Conservation (phyloP, 1,140 invertebrate species). For the Agrypnia vestita region DNA sequence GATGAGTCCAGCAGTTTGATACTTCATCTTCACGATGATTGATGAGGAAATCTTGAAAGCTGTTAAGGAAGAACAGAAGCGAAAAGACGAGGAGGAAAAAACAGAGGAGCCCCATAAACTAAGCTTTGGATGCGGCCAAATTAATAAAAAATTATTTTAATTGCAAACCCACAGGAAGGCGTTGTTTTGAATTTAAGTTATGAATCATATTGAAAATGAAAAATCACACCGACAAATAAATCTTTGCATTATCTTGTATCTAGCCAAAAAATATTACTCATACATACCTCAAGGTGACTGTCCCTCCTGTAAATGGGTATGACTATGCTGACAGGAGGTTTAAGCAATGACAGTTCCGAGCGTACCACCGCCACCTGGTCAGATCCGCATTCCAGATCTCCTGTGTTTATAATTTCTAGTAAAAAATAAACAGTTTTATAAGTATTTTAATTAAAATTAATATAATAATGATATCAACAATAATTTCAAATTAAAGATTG, state of each 20-base stretch:
- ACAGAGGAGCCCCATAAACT: no score
- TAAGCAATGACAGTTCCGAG: slow-evolving; percentile 45
- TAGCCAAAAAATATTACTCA: neutral
- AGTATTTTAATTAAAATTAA: neutral
- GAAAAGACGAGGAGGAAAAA: no score
- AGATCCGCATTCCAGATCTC: slow-evolving; percentile 67
- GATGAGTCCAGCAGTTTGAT: no score
- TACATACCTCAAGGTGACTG: slow-evolving; percentile 79
- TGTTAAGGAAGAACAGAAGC: no score
- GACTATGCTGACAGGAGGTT: slow-evolving; percentile 83
- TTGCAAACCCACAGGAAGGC: no score
- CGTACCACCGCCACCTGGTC: slow-evolving; percentile 6
- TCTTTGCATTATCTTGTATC: neutral
- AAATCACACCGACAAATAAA: neutral
- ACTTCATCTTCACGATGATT: no score
- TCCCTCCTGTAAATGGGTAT: slow-evolving; percentile 96
- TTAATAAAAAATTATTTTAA: no score
- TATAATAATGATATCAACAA: no score
- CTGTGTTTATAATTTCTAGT: slow-evolving; percentile 58
- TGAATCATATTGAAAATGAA: slow-evolving; percentile 8
- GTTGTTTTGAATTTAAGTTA: no score
- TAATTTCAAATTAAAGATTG: no score
- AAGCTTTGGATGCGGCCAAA: no score
- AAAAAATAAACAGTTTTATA: slow-evolving; percentile 28
- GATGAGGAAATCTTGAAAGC: no score